A percentile compares a stretch with the other conserved stretches of the same genome.
These are phyloP conservation scores for Zosterops borbonicus DNA, from an alignment of 2,113 vertebrate genomes.

Conservation along the genomic window DNA sequence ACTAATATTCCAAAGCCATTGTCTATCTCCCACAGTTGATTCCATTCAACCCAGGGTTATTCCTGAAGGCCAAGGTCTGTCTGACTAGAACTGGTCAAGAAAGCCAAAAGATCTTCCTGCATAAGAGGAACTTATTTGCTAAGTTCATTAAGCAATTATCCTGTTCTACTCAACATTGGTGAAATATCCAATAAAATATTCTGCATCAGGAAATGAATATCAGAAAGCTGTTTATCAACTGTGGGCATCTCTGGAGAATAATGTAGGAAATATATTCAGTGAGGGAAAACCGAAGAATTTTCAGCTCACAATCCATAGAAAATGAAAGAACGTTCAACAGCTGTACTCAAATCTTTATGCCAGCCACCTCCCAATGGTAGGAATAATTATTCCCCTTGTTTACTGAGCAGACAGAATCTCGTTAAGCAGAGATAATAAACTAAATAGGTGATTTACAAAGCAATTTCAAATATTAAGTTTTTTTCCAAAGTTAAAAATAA, in stretches of 20 bases:
- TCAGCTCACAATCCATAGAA: neutral
- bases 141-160: neutral
- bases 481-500: neutral
- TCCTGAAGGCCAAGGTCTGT: neutral
- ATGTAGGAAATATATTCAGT: neutral
- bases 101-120: neutral
- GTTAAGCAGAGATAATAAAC: neutral
- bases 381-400: neutral
- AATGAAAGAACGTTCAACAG: neutral
- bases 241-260: neutral
- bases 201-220: neutral
- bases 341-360: neutral
- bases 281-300: neutral
- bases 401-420: neutral
- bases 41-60: neutral
- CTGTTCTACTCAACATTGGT: neutral
- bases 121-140: neutral
- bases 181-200: neutral
- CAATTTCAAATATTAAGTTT: neutral
- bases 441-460: neutral
- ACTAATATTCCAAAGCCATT: neutral
- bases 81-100: neutral
- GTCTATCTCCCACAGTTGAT: neutral
- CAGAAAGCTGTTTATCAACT: neutral
- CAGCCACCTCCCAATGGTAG: neutral